Evolutionary conservation across 2,888 invertebrate genomes (phyloP).

Genomic region (Andricus quercusramuli): DNA sequence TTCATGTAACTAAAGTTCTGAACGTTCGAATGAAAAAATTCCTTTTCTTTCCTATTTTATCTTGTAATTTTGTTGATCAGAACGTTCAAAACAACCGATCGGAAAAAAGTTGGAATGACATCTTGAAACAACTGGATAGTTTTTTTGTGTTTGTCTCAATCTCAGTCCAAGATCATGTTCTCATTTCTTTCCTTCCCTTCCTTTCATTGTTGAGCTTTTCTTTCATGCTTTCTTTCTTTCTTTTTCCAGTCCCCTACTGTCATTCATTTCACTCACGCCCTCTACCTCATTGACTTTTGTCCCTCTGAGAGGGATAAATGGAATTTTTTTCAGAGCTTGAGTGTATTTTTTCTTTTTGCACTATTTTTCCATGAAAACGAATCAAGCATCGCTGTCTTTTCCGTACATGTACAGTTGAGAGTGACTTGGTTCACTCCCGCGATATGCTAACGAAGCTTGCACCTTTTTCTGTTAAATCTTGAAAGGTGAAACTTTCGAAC

Average conservation of each 20-base stretch:
- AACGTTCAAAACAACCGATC: not conserved
- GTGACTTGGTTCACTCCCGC: constrained; percentile 42
- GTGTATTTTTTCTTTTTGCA: constrained; percentile 41
- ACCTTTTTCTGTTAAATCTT: constrained; percentile 35
- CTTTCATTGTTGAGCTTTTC: constrained; percentile 35
- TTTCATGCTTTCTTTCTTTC: constrained; percentile 39
- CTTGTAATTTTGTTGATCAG: no score
- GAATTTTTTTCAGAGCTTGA: constrained; percentile 52
- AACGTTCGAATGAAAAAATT: no score
- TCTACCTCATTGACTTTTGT: constrained; percentile 17
- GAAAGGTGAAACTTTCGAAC: constrained; percentile 37
- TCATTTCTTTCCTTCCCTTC: constrained; percentile 45
- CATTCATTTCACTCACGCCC: constrained; percentile 44
- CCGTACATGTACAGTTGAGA: not conserved
- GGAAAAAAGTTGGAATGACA: not conserved
- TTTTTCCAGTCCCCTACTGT: constrained; percentile 45
- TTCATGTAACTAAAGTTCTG: no score
- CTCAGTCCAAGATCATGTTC: not conserved
- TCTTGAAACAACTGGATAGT: not conserved
- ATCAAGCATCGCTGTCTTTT: constrained; percentile 46
- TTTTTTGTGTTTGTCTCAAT: not conserved
- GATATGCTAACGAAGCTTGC: constrained; percentile 60
- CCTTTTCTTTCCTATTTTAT: no score
- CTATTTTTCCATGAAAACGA: constrained; percentile 47
- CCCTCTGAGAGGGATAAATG: constrained; percentile 51